Percentiles rank a stretch among this genome's conserved stretches.
Conservation (phyloP, 2,888 invertebrate genomes). For the Cheilosia urbana region DNA sequence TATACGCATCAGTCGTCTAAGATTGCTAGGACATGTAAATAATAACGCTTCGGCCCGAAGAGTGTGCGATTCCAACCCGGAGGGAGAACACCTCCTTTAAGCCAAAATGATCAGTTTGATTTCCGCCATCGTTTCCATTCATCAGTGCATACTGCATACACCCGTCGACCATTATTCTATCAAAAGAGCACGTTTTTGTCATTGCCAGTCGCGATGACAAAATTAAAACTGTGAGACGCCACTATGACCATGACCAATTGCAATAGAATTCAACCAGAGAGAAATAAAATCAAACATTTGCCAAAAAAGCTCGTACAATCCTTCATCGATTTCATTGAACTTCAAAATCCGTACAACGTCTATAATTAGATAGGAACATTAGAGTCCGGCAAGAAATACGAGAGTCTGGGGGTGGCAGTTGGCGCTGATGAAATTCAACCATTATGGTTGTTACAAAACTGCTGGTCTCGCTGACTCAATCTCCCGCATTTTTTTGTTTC, state of each 20-base stretch:
- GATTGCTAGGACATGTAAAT: too few species aligned
- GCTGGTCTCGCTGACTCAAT: slow-evolving; percentile 32
- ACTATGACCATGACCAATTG: slow-evolving; percentile 45
- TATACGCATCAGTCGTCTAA: too few species aligned
- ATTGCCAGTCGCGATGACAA: too few species aligned
- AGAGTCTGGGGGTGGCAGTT: slow-evolving; percentile 30
- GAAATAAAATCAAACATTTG: slow-evolving; percentile 24
- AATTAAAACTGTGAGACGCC: slow-evolving; percentile 35
- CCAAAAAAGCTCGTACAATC: slow-evolving; percentile 41
- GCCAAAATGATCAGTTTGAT: too few species aligned
- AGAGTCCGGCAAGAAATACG: slow-evolving; percentile 45
- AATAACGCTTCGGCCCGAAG: too few species aligned
- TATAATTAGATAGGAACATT: slow-evolving; percentile 45
- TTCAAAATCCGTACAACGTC: slow-evolving; percentile 36
- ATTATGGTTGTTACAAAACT: slow-evolving; percentile 45
- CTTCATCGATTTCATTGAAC: slow-evolving; percentile 63
- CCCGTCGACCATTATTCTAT: not conserved
- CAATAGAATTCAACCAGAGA: slow-evolving; percentile 23
- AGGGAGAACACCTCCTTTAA: too few species aligned
- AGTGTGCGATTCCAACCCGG: too few species aligned
- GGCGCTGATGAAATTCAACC: slow-evolving; percentile 59
- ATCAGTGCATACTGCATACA: too few species aligned
- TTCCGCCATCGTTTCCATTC: too few species aligned
- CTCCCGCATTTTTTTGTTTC: slow-evolving; percentile 45
- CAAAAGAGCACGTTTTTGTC: not conserved